phyloP scores from a whole-genome alignment of 2,888 invertebrate species.

The Erebia palarica region DNA sequence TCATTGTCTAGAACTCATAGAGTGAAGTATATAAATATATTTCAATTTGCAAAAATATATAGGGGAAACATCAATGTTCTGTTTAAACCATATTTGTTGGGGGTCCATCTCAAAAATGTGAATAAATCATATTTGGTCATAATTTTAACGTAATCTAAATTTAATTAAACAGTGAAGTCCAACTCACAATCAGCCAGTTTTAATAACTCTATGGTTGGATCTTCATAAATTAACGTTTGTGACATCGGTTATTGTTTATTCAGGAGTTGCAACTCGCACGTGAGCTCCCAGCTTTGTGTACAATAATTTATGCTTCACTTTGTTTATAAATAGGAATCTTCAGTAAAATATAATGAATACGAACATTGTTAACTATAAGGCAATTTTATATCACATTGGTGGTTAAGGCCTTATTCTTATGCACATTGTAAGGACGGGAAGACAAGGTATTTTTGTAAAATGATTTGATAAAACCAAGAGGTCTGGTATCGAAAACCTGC shows the following conservation, averaged over 20 bases:
- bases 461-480: not conserved
- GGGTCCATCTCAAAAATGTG: too few relatives aligned
- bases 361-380: constrained; percentile 53
- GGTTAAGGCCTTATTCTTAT: constrained; percentile 38
- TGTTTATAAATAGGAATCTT: constrained; percentile 46
- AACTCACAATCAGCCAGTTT: too few relatives aligned
- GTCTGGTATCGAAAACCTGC: too few relatives aligned
- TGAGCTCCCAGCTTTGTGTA: constrained; percentile 45
- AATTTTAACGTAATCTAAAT: too few relatives aligned
- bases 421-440: not conserved
- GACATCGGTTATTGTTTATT: not conserved
- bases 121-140: too few relatives aligned
- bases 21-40: too few relatives aligned
- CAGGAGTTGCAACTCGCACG: not conserved
- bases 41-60: too few relatives aligned
- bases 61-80: too few relatives aligned
- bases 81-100: too few relatives aligned
- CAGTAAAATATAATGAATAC: constrained; percentile 33
- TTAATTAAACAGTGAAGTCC: too few relatives aligned
- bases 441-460: not conserved
- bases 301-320: constrained; percentile 47
- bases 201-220: too few relatives aligned
- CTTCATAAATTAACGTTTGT: not conserved
- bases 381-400: constrained; percentile 73
- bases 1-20: too few relatives aligned